Evolutionary conservation across 2,888 invertebrate species (phyloP).

Genomic region (Amphipyra tragopoginis): DNA sequence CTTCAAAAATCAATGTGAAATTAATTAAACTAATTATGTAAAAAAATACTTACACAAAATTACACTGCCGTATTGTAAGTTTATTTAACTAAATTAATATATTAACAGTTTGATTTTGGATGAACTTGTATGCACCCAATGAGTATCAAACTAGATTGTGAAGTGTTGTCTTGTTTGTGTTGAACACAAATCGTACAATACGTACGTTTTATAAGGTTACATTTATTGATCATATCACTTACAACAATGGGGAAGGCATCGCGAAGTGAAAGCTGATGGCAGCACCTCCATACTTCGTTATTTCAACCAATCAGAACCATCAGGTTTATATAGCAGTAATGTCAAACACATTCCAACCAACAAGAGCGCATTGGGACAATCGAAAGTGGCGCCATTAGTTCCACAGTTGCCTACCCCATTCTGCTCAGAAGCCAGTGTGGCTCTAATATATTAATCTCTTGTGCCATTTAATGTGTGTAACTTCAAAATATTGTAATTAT

Average conservation of each 20-base stretch:
- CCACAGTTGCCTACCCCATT: too few species aligned
- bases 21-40: constrained; percentile 6
- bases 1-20: constrained; percentile 6
- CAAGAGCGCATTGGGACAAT: too few species aligned
- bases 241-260: too few species aligned
- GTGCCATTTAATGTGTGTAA: constrained; percentile 65
- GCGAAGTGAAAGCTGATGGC: too few species aligned
- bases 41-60: constrained; percentile 22
- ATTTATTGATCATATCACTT: not conserved
- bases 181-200: not conserved
- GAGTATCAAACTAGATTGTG: too few species aligned
- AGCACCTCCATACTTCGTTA: too few species aligned
- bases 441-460: constrained; percentile 44
- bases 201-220: not conserved
- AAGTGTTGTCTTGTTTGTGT: not conserved
- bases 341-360: too few species aligned
- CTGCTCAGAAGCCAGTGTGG: constrained; percentile 19
- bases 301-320: too few species aligned
- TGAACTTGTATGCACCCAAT: too few species aligned
- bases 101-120: not conserved
- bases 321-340: too few species aligned
- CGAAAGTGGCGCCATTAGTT: too few species aligned
- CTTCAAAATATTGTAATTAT: constrained; percentile 32
- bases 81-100: not conserved
- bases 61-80: constrained; percentile 55